phyloP scores from a whole-genome alignment of 1,140 invertebrate genomes.

The Venturia canescens region DNA sequence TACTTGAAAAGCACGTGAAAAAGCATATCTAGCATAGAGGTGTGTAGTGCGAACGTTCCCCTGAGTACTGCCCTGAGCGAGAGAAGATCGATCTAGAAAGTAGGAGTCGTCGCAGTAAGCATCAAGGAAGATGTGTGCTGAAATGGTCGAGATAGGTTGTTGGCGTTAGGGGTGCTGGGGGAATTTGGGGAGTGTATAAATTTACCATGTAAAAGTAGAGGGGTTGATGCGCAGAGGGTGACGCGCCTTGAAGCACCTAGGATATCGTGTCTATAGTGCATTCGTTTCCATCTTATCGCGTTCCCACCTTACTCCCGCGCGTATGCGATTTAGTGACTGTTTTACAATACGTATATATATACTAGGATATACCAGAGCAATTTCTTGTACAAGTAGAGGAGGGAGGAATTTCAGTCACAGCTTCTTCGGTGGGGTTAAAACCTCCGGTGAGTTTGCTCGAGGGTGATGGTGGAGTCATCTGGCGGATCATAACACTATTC shows the following conservation, averaged over 20 bases:
- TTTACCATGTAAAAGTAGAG: background rate
- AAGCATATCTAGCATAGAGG: too few species aligned
- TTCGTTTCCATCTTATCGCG: too few species aligned
- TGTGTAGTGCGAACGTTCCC: too few species aligned
- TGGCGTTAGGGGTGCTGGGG: background rate
- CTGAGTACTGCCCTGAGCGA: slow-evolving; percentile 48
- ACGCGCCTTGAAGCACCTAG: too few species aligned
- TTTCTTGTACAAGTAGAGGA: slow-evolving; percentile 26
- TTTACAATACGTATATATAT: background rate
- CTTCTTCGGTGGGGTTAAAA: slow-evolving; percentile 6
- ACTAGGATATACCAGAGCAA: background rate
- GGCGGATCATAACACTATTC: slow-evolving; percentile 32
- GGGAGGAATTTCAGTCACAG: background rate
- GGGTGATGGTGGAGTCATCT: slow-evolving; percentile 28
- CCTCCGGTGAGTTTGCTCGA: background rate
- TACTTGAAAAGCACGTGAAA: background rate
- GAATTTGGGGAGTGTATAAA: background rate
- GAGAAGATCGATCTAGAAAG: slow-evolving; percentile 76
- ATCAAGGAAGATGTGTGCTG: slow-evolving; percentile 64
- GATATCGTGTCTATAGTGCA: too few species aligned
- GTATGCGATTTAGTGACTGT: background rate
- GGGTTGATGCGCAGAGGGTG: background rate
- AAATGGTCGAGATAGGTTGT: background rate
- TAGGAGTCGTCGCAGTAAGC: slow-evolving; percentile 76
- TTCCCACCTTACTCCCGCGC: background rate